Conservation (phyloP, 2,797 vertebrate species). For the Taenioides sp. region DNA sequence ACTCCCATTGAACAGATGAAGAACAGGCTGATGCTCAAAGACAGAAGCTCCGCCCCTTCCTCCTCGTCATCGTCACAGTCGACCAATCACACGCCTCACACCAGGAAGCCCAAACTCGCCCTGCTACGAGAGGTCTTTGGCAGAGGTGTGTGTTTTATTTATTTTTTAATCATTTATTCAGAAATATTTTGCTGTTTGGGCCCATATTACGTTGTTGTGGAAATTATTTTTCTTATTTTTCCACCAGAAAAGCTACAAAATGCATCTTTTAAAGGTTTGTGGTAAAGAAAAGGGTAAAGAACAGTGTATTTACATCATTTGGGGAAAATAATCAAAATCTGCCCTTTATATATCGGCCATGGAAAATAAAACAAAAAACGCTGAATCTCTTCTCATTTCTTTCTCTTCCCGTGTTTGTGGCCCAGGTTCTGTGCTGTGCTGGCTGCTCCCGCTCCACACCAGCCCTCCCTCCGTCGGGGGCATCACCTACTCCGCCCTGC, state of each 20-base stretch:
- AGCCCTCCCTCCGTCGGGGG: slow-evolving; percentile 70
- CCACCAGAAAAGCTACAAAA: no score
- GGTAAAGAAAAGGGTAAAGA: no score
- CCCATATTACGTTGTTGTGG: no score
- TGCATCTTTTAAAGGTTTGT: no score
- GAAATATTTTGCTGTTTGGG: no score
- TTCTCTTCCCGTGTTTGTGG: no score
- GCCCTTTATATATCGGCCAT: no score
- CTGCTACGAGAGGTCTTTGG: slow-evolving; percentile 81
- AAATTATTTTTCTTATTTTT: no score
- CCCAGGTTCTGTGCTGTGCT: slow-evolving; percentile 79
- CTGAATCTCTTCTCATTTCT: not conserved
- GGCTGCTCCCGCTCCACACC: slow-evolving; percentile 83
- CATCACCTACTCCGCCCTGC: slow-evolving; percentile 78
- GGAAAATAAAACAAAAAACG: no score
- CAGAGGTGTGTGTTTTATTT: slow-evolving; percentile 55
- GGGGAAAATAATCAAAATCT: no score
- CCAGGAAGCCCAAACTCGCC: slow-evolving; percentile 80
- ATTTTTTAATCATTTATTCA: not conserved
- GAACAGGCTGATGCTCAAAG: slow-evolving; percentile 78
- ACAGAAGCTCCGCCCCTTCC: slow-evolving; percentile 43
- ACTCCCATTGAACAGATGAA: slow-evolving; percentile 84
- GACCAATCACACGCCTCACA: slow-evolving; percentile 59
- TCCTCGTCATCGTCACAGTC: slow-evolving; percentile 39
- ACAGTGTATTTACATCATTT: no score